These are phyloP conservation scores for Lateolabrax maculatus DNA, from an alignment of 2,797 vertebrate genomes.

Conservation along the genomic window DNA sequence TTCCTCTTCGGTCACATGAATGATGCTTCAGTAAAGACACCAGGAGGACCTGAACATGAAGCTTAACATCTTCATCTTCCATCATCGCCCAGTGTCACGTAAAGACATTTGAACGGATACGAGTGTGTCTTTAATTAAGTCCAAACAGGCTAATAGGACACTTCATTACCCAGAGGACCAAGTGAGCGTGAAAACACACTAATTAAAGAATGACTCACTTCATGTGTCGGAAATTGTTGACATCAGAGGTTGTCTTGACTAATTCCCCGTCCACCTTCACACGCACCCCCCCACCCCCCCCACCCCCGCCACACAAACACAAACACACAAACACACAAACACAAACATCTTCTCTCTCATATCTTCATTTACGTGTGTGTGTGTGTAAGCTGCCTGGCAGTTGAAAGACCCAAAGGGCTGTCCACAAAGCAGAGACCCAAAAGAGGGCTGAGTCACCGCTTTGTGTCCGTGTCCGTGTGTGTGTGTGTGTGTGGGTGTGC, in stretches of 20 bases:
- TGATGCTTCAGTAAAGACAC: not conserved
- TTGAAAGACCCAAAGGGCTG: conserved; percentile 25
- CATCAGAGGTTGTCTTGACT: conserved; percentile 38
- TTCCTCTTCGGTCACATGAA: not conserved
- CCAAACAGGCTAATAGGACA: conserved; percentile 33
- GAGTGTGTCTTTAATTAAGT: conserved; percentile 29
- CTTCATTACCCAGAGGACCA: conserved; percentile 38
- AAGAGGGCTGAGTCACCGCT: conserved; percentile 50
- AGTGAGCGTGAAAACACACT: conserved; percentile 27
- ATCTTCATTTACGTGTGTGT: not conserved
- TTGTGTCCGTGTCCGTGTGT: conserved; percentile 31
- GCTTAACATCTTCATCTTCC: not conserved
- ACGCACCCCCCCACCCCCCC: no score
- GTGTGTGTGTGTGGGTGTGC: conserved; percentile 20
- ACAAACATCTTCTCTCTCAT: no score
- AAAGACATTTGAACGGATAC: conserved; percentile 4
- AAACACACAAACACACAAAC: not conserved
- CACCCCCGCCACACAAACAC: no score
- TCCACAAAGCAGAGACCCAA: conserved; percentile 37
- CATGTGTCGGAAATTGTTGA: conserved; percentile 35
- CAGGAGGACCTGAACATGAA: not conserved
- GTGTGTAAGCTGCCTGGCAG: conserved; percentile 7
- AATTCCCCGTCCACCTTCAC: conserved; percentile 16
- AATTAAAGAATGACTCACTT: conserved; percentile 63
- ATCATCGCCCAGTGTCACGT: not conserved